Evolutionary conservation across 2,797 vertebrate species (phyloP).

Genomic region (Neoniphon sammara): DNA sequence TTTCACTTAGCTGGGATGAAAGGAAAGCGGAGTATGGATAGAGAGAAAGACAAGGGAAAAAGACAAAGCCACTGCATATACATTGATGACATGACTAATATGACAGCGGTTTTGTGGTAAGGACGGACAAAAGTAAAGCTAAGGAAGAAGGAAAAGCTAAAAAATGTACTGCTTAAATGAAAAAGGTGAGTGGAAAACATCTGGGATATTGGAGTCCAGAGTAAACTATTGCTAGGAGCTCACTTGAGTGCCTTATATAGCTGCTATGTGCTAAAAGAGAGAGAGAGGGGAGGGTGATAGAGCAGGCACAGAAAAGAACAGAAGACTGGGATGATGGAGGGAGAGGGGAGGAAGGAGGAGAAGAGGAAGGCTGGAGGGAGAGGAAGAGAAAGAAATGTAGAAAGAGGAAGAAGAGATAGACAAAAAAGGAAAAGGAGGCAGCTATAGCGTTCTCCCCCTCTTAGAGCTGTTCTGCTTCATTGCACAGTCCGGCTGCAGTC

Average conservation of each 20-base stretch:
- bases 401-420: slow-evolving; percentile 9
- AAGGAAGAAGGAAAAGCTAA: too few relatives aligned
- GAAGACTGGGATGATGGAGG: background rate
- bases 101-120: too few relatives aligned
- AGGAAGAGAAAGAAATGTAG: slow-evolving; percentile 6
- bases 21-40: slow-evolving; percentile 45
- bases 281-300: background rate
- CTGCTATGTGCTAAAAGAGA: background rate
- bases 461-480: slow-evolving; percentile 26
- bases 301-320: background rate
- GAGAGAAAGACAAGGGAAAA: background rate
- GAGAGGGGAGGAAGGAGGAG: background rate
- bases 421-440: slow-evolving; percentile 34
- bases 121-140: background rate
- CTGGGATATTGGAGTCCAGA: background rate
- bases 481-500: slow-evolving; percentile 35
- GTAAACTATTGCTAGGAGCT: background rate
- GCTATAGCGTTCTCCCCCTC: slow-evolving; percentile 36
- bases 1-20: background rate
- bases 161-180: background rate
- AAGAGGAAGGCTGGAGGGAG: background rate
- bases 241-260: background rate
- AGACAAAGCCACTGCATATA: too few relatives aligned
- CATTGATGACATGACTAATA: background rate
- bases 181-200: background rate